Base-by-base conservation (phyloP, 2,888 invertebrate species). In the Agriopis leucophaearia region DNA sequence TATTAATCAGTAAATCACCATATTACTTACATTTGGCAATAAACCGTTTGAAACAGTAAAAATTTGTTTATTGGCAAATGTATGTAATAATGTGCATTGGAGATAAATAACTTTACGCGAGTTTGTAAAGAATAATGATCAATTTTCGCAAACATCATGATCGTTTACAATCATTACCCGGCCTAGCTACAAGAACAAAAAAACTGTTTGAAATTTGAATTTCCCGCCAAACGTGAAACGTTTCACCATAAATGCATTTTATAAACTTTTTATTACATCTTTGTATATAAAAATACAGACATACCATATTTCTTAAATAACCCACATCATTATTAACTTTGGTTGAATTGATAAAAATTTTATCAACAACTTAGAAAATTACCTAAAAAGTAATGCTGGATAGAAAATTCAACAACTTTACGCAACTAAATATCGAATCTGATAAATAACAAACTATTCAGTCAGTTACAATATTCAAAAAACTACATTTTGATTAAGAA, bases 401-500 rank as follows among this genome's bases (percentile, higher is more conserved):
- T 8, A 35, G 6, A 8, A 61, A 52, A 16, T 61, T 44, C 1
- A n/a, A 42, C 6, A 8, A 52, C 12, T 44, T 61, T 45, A 52
- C 8, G 12, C 36, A 54, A 45, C 52, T 18, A 45, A 54, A 45
- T 44, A 42, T 51, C 6, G n/a, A 35, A 48, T 60, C 56, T 57
- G 60, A 50, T 56, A 56, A 56, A 58, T 40, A 58, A 62, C 47
- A 58, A 47, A 61, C 61, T 61, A 57, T 51, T 66, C 66, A 66
- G 66, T 66, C 66, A 66, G 45, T 51, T 27, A 57, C 54, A 60
- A 60, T 50, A 60, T 48, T 12, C n/a, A 56, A 50, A 66, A 61
- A 51, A 51, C 48, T 59, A 65, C 40, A 44, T 44, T 40, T 35
- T 8, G 18, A 54, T 50, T 61, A 42, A 56, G 47, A 36, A 60